Base-by-base conservation (phyloP, 2,113 vertebrate genomes). In the Callopanchax toddi region DNA sequence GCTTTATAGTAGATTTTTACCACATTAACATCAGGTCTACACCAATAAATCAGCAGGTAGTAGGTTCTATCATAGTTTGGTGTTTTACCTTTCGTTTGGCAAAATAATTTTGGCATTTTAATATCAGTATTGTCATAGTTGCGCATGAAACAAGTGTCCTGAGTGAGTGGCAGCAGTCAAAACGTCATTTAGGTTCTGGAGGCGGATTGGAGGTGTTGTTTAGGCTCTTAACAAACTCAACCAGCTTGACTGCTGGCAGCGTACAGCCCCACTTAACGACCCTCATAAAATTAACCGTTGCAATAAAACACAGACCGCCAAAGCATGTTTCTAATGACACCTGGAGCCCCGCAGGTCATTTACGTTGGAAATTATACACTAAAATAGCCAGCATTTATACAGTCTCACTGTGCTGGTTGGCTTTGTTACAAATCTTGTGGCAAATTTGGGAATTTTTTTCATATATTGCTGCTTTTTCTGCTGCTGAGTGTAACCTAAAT, bases 301-400 rank as follows among this genome's bases (percentile, higher is more conserved):
- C 75, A 69, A 86, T 92, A 90, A 92, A 93, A 82, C 67, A 79
- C 87, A 86, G 66, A 85, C 82, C 65, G 62, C n/a, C 37, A 74
- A 90, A 91, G 90, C 88, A 80, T 89, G 87, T 89, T 91, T 89
- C 81, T 89, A 89, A 91, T 89, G 86, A 89, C 85, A 89, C 88
- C 89, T 89, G 86, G 74, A 79, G 76, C 81, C 82, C 91, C 54
- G 34, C 64, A 79, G 88, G 86, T 89, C 89, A 87, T 87, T 89
- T 86, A 51, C 53, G 77, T 67, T 50, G 50, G 81, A 87, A 81
- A 89, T 87, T 89, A 90, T 88, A 83, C 74, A 79, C 85, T 90
- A 84, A 90, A 92, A 88, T 67, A 85, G 76, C 67, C 76, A 65
- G 39, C 69, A 66, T 72, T 57, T 59, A 67, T 26, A 22, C n/a